Conservation (phyloP, 2,113 vertebrate species). For the Reinhardtius hippoglossoides region DNA sequence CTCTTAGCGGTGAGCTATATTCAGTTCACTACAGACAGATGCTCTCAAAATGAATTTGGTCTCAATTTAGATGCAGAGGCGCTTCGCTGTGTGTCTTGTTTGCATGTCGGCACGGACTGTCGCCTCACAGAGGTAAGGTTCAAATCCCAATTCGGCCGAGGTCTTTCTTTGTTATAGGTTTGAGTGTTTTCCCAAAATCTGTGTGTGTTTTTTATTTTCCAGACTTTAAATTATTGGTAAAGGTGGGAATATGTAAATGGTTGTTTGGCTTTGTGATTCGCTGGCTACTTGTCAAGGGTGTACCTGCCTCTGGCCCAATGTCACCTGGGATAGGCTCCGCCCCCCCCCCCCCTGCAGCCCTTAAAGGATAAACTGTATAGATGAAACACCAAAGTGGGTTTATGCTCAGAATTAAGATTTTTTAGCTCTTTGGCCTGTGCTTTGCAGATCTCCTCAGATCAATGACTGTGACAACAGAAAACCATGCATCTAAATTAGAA, state of each 20-base stretch:
- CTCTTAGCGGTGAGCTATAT: slow-evolving; percentile 31
- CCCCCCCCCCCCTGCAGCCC: no score
- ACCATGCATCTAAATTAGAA: slow-evolving; percentile 67
- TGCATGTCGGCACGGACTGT: slow-evolving; percentile 28
- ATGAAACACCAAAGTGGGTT: slow-evolving; percentile 54
- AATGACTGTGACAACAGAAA: slow-evolving; percentile 55
- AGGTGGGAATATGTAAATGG: not conserved
- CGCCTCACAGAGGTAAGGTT: not conserved
- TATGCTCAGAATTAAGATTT: slow-evolving; percentile 34
- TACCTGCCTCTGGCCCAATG: no score
- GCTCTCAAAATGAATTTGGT: slow-evolving; percentile 35
- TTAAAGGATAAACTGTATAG: no score
- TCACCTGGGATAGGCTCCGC: no score
- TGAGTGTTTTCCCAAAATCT: no score
- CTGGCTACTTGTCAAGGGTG: not conserved
- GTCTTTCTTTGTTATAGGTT: no score
- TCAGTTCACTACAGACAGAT: slow-evolving; percentile 34
- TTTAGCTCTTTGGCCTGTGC: slow-evolving; percentile 21
- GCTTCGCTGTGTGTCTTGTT: slow-evolving; percentile 36
- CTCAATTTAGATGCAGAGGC: slow-evolving; percentile 31
- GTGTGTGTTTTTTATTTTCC: no score
- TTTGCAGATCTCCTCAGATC: slow-evolving; percentile 51
- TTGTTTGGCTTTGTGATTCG: not conserved
- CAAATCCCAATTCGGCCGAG: no score
- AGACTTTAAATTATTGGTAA: no score